Evolutionary conservation across 2,797 vertebrate species (phyloP), one percentile per base, ranked within the genome.

Genomic region (Crenichthys baileyi): DNA sequence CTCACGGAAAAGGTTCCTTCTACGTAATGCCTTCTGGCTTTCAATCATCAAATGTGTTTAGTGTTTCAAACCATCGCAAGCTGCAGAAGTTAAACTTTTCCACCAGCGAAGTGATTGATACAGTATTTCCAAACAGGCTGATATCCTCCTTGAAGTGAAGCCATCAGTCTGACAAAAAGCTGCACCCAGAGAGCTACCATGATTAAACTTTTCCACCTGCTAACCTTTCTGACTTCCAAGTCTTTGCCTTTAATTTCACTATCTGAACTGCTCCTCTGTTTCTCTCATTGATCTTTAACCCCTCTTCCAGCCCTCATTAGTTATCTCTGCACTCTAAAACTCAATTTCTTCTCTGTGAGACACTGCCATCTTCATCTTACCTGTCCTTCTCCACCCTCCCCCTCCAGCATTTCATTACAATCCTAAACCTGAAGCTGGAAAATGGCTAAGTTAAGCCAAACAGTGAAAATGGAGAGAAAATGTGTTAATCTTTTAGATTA

Each of bases 1-100:
- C 88, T 92, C 89, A 80, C 70, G 70, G 88, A 93, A 91, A 93
- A 95, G 93, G 92, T 90, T 87, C 76, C 90, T 87, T 82, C 82
- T 95, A 93, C 95, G 95, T 94, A 95, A 85, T 81, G 79, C 79
- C 87, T 87, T n/a, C 44, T 26, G 85, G 85, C 91, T 89, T 89
- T 95, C 94, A 94, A 94, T 95, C 94, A 94, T 92, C 80, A 81
- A 67, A 79, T 83, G 86, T 60, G 26, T 16, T 61, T 31, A 7
- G 26, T 31, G 26, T 61, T 61, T 61, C 58, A 61, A 60, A 11
- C 56, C 26, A 60, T 26, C 56, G 26, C 56, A 60, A 5, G 6
- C 13, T n/a, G 29, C 15, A 29, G 26, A 6, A 5, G 29, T 36
- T 63, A 7, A 63, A 63, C 60, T 63, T 63, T 18, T 18, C 36